Conservation (phyloP, 2,113 vertebrate species). For the Lamprotornis superbus region DNA sequence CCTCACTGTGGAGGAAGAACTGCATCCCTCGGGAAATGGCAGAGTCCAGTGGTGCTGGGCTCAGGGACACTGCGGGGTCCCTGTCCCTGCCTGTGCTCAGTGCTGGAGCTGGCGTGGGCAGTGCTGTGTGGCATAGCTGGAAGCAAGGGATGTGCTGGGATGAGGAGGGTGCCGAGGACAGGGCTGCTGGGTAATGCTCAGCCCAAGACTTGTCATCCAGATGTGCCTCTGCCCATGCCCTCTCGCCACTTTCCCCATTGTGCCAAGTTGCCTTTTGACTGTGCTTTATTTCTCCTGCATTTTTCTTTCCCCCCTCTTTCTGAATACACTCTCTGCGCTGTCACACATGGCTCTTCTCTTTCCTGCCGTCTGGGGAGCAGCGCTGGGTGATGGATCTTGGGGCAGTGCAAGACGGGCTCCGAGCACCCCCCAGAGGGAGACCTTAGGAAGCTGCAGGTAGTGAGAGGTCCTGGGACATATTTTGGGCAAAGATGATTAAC, state of each 20-base stretch:
- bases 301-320: neutral
- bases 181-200: neutral
- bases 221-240: neutral
- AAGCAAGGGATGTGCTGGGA: neutral
- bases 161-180: neutral
- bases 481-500: neutral
- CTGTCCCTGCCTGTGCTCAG: neutral
- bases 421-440: neutral
- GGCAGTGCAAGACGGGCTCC: accelerated
- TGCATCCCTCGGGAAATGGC: accelerated
- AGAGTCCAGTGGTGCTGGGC: neutral
- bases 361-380: neutral
- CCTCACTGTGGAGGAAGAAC: neutral
- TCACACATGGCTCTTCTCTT: constrained; percentile 30
- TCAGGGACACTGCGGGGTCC: accelerated
- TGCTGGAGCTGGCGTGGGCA: neutral
- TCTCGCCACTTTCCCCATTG: accelerated
- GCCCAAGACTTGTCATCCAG: neutral
- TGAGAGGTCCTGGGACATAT: neutral
- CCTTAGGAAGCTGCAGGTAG: neutral
- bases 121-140: accelerated
- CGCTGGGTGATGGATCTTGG: accelerated
- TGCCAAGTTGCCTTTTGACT: neutral
- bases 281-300: neutral
- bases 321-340: constrained; percentile 51